phyloP scores from a whole-genome alignment of 2,888 invertebrate genomes.

The Phengaris arion region DNA sequence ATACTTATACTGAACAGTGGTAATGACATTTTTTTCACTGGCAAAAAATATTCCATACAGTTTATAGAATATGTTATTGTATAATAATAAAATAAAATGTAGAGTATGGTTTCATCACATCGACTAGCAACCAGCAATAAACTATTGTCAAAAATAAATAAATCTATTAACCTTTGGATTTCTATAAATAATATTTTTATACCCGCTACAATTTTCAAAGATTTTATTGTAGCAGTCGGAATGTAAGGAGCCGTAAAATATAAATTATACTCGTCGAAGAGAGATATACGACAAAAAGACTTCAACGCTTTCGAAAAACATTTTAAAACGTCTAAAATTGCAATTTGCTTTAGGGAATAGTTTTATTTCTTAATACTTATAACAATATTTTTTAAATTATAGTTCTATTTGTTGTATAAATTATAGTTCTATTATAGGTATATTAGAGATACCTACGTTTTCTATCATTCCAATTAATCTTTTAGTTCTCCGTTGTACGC shows the following conservation, averaged over 20 bases:
- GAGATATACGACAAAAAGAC: constrained; percentile 23
- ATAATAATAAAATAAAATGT: neutral
- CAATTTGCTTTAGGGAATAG: neutral
- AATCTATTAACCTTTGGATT: constrained; percentile 1
- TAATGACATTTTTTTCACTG: neutral
- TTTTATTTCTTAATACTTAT: no score
- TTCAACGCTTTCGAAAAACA: constrained; percentile 28
- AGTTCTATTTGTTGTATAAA: no score
- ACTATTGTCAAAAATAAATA: neutral
- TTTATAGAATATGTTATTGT: no score
- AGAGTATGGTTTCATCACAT: neutral
- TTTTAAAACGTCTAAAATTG: neutral
- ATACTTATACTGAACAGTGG: neutral
- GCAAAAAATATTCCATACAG: neutral
- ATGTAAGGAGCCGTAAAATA: constrained; percentile 10
- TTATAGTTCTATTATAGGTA: no score
- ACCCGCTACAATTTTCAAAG: neutral
- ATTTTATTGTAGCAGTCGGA: constrained; percentile 1
- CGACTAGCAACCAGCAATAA: neutral
- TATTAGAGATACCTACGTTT: no score
- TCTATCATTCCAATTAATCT: no score
- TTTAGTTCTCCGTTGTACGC: no score
- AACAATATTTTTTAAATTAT: no score
- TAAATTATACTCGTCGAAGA: constrained; percentile 1
- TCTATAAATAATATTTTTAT: constrained; percentile 11